Evolutionary conservation across 1,140 invertebrate genomes (phyloP), one percentile per base, ranked within the genome.

Genomic region (Drosophila equinoxialis): DNA sequence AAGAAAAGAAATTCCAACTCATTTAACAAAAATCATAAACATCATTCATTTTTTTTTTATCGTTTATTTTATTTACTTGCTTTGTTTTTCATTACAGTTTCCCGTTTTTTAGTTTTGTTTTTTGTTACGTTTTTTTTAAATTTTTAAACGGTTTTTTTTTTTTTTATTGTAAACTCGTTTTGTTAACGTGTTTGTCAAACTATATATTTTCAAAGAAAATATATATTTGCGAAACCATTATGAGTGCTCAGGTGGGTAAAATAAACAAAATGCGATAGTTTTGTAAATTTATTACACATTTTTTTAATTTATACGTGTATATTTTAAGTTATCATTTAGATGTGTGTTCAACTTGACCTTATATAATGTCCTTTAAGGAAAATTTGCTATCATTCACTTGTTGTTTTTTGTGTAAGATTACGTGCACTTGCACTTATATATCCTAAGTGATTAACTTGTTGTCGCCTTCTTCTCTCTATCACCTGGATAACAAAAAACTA

Each of bases 211-310:
- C 33, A 42, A 20, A 51, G 23, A 74, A 62, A 77, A 62, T 74
- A 37, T 17, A 64, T 41, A 17, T 17, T 51, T 51, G 65, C 57
- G 17, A 62, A 72, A 58, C 0, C 75, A 68, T 55, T 65, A 87
- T 89, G 84, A 89, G 84, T 74, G 51, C 42, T 72, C 80, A 89
- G 84, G 84, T 89, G 84, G 84, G 84, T 89, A 89, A 83, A 72
- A 57, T 30, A 26, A 26, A 30, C 30, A 30, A 26, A 62, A 76
- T 14, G 39, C 75, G 59, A 67, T 58, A 39, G 39, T 42, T 67
- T 17, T 51, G 17, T 58, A 57, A 35, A 4, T 45, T 55, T 73
- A 65, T 68, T 73, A 68, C 48, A 67, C 81, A 64, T 73, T 68
- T 68, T 30, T 39, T 35, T 61, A 30, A 51, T 51, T 6, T 30